These are phyloP conservation scores for Ophion obscuratus DNA, from an alignment of 2,888 invertebrate genomes.

Conservation along the genomic window DNA sequence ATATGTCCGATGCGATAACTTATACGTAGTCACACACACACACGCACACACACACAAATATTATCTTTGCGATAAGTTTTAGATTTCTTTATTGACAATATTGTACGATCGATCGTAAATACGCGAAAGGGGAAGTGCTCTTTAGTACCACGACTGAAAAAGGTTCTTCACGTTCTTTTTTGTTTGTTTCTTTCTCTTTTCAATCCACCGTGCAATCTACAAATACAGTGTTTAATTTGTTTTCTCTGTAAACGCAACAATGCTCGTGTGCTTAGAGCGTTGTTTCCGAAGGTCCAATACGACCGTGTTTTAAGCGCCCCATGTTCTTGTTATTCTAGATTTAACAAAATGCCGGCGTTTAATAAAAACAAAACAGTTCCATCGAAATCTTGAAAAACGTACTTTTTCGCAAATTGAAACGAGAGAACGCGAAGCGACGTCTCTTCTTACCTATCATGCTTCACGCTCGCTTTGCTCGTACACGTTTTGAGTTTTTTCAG, in stretches of 20 bases:
- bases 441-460: conserved; percentile 52
- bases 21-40: not conserved
- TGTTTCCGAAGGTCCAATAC: conserved; percentile 16
- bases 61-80: conserved; percentile 14
- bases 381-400: not conserved
- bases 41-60: not conserved
- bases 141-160: conserved; percentile 22
- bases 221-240: conserved; percentile 41
- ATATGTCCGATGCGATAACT: not conserved
- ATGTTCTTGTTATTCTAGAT: conserved; percentile 40
- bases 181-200: not conserved
- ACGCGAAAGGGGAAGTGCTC: not conserved
- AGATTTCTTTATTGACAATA: conserved; percentile 41
- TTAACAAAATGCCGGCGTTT: conserved; percentile 3
- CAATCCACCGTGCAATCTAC: conserved; percentile 21
- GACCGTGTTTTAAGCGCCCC: conserved; percentile 32
- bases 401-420: conserved; percentile 24
- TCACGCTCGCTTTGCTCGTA: conserved; percentile 58
- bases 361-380: not conserved
- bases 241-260: conserved; percentile 12
- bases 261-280: conserved; percentile 17
- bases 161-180: not conserved
- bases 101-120: conserved; percentile 44
- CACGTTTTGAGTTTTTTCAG: conserved; percentile 62
- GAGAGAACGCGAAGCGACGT: not conserved